A percentile compares a stretch with the other conserved stretches of the same genome.
These are phyloP conservation scores for Crenichthys baileyi DNA, from an alignment of 2,797 vertebrate genomes.

Conservation along the genomic window DNA sequence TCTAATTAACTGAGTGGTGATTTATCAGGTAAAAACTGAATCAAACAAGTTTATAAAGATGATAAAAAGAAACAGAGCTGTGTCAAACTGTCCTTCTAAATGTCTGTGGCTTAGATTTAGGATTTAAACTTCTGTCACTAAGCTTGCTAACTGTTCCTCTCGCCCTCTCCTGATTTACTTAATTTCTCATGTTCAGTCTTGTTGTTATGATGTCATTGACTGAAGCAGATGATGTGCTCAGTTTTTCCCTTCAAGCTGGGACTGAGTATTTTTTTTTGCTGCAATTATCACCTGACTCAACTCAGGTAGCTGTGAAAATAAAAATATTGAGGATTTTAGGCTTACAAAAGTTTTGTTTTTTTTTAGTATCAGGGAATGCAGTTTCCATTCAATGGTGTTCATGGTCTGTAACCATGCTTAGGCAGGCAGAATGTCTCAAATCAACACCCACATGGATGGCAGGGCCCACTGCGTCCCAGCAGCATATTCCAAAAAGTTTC, in stretches of 20 bases:
- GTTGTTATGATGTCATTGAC: no score
- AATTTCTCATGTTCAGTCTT: no score
- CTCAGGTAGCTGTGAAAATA: neutral
- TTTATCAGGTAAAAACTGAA: no score
- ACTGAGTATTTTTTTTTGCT: neutral
- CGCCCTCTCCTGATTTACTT: no score
- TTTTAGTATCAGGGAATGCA: no score
- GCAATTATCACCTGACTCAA: neutral
- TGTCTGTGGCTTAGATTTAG: no score
- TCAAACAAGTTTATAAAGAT: no score
- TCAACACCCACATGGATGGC: neutral
- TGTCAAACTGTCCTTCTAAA: no score
- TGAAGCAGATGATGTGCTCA: neutral
- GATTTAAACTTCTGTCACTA: no score
- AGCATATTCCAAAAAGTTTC: neutral
- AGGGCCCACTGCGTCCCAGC: neutral
- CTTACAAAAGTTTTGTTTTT: neutral
- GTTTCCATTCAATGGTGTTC: neutral
- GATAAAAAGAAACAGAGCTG: no score
- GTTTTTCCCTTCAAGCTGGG: neutral
- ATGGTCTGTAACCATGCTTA: neutral
- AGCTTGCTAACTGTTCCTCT: no score
- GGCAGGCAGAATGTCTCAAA: neutral
- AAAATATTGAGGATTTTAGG: neutral
- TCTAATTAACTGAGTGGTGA: no score